phyloP scores from a whole-genome alignment of 2,888 invertebrate genomes.

The Lordiphosa andalusiaca region DNA sequence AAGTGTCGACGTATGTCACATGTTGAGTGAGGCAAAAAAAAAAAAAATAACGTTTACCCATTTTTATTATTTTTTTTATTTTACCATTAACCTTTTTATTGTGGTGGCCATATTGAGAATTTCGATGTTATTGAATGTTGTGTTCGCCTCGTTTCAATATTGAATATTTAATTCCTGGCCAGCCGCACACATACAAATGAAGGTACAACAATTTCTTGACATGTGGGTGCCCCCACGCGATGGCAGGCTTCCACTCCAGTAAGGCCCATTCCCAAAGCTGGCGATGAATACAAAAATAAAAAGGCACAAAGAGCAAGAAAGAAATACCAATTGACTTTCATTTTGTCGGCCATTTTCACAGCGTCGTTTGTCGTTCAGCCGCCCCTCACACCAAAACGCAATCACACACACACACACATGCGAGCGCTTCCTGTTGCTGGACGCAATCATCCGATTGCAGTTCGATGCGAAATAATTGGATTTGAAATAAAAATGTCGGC shows the following conservation, averaged over 20 bases:
- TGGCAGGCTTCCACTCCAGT: constrained; percentile 12
- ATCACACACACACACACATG: constrained; percentile 12
- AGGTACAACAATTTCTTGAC: constrained; percentile 39
- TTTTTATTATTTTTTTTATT: constrained; percentile 38
- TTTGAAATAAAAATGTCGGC: constrained; percentile 72
- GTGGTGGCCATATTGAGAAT: constrained; percentile 43
- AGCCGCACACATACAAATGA: constrained; percentile 29
- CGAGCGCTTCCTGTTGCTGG: constrained; percentile 63
- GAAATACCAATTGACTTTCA: constrained; percentile 70
- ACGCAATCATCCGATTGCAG: constrained; percentile 76
- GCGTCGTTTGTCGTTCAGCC: constrained; percentile 33
- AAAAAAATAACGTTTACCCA: constrained; percentile 32
- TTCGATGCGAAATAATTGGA: constrained; percentile 76
- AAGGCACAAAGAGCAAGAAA: constrained; percentile 20
- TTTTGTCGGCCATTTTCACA: constrained; percentile 68
- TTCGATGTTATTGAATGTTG: constrained; percentile 56
- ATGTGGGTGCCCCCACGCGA: constrained; percentile 25
- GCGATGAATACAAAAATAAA: constrained; percentile 21
- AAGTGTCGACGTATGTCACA: constrained; percentile 25
- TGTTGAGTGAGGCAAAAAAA: constrained; percentile 17
- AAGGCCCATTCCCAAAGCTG: constrained; percentile 16
- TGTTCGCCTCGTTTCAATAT: constrained; percentile 59
- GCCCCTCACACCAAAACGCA: not conserved
- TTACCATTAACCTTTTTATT: constrained; percentile 69
- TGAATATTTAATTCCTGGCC: constrained; percentile 61